phyloP scores from a whole-genome alignment of 2,888 invertebrate genomes.

The Himalopsyche tibetana region DNA sequence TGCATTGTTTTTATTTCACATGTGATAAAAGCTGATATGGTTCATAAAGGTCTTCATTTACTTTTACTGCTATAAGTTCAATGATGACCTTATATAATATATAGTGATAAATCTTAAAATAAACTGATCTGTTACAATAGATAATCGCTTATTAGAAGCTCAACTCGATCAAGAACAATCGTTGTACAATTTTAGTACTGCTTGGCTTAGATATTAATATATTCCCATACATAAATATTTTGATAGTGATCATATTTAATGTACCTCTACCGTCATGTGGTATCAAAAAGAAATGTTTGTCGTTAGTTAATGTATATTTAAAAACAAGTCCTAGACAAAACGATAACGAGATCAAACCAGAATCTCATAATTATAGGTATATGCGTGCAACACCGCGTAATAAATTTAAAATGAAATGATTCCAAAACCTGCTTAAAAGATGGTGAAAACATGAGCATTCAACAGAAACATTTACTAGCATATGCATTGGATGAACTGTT shows the following conservation, averaged over 20 bases:
- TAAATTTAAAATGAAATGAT: constrained; percentile 25
- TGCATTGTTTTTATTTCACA: constrained; percentile 22
- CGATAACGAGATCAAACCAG: constrained; percentile 4
- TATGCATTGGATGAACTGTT: constrained; percentile 43
- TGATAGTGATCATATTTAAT: background rate
- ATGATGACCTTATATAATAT: constrained; percentile 18
- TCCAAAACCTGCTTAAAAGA: constrained; percentile 46
- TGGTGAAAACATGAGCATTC: constrained; percentile 48
- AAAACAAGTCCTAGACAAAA: constrained; percentile 36
- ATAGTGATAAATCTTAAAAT: background rate
- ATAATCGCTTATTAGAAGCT: background rate
- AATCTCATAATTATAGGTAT: constrained; percentile 12
- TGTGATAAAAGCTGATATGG: constrained; percentile 35
- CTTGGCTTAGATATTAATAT: background rate
- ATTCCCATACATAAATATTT: constrained; percentile 26
- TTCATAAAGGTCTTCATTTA: background rate
- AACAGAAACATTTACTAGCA: constrained; percentile 53
- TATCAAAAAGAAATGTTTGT: constrained; percentile 35
- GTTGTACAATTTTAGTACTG: background rate
- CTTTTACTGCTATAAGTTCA: background rate
- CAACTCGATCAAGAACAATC: background rate
- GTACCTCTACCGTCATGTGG: constrained; percentile 28
- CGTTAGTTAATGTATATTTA: constrained; percentile 9
- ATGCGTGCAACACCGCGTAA: constrained; percentile 51
- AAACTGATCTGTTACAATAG: background rate